phyloP scores from a whole-genome alignment of 2,888 invertebrate genomes.

The Nephrocerus scutellatus region DNA sequence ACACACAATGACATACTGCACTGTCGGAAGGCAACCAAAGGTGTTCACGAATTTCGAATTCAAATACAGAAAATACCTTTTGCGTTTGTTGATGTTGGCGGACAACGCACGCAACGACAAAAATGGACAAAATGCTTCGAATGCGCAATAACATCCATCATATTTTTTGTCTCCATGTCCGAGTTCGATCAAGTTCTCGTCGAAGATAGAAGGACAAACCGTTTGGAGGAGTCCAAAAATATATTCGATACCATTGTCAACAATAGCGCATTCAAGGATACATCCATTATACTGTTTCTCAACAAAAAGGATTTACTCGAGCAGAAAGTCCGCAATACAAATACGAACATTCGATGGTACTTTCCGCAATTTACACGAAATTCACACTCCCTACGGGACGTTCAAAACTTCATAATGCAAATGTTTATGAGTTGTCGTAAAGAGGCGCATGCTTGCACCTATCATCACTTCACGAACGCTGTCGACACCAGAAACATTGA shows the following conservation, averaged over 20 bases:
- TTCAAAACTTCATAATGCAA: conserved; percentile 83
- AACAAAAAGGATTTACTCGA: conserved; percentile 95
- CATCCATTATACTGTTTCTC: conserved; percentile 94
- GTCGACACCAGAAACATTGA: conserved; percentile 98
- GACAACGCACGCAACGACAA: conserved; percentile 94
- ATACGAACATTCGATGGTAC: conserved; percentile 80
- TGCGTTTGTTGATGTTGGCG: conserved; percentile 91
- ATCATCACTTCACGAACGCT: conserved; percentile 97
- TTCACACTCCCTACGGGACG: conserved; percentile 75
- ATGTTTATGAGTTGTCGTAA: conserved; percentile 81
- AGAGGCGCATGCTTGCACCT: conserved; percentile 64
- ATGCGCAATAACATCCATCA: conserved; percentile 84
- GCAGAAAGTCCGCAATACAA: conserved; percentile 75
- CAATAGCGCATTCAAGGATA: conserved; percentile 86
- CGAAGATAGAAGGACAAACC: conserved; percentile 90
- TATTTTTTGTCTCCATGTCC: conserved; percentile 94
- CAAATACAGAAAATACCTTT: conserved; percentile 92
- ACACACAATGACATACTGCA: conserved; percentile 92
- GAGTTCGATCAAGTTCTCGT: conserved; percentile 96
- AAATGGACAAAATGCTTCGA: conserved; percentile 99
- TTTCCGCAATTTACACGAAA: conserved; percentile 80
- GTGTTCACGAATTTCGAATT: conserved; percentile 92
- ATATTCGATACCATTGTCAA: conserved; percentile 99
- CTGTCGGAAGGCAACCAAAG: conserved; percentile 96
- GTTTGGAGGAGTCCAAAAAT: conserved; percentile 90